Base-by-base conservation (phyloP, 2,113 vertebrate genomes). In the Poecile atricapillus region DNA sequence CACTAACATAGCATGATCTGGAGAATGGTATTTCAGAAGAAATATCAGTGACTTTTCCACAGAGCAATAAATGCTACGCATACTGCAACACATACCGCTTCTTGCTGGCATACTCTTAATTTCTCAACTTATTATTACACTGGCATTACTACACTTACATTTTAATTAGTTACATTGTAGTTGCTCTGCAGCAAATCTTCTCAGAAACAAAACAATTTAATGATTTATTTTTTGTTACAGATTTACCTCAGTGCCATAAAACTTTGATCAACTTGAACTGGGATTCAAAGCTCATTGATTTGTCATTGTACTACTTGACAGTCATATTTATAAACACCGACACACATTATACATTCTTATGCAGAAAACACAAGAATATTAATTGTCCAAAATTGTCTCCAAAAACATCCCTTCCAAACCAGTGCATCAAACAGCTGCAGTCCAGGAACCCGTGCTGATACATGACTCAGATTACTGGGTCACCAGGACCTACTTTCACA, bases 1-100 rank as follows among this genome's bases (percentile, higher is more conserved):
- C 7, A 98, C 98, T 95, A 99, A 68, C 86, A 99, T 43, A 11
- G 98, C 98, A 50, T 98, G 98, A 94, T 99, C 99, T 99, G 76
- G 73, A 22, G 59, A 68, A 70, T 3, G 30, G 23, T n/a, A 77
- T 62, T 20, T 55, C 39, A 91, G 82, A 64, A 89, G 58, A 75
- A 62, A 55, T 24, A 69, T 59, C 33, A 63, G 23, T 73, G n/a
- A 85, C 21, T 80, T 86, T 86, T 74, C 50, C 62, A 44, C 19
- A 55, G 39, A 92, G 59, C 44, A 50, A 9, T 24, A 50, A 59
- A 52, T 59, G 47, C 49, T 59, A 14, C 33, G 7, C 21, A 20
- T 43, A 21, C 18, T 46, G 33, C n/a, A 77, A 59, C 24, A 70
- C 35, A 37, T 50, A 47, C 5, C 52, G 33, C 64, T 83, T 25